Evolutionary conservation across 2,797 vertebrate genomes (phyloP), one percentile per base, ranked within the genome.

Genomic region (Smutsia temminckii): DNA sequence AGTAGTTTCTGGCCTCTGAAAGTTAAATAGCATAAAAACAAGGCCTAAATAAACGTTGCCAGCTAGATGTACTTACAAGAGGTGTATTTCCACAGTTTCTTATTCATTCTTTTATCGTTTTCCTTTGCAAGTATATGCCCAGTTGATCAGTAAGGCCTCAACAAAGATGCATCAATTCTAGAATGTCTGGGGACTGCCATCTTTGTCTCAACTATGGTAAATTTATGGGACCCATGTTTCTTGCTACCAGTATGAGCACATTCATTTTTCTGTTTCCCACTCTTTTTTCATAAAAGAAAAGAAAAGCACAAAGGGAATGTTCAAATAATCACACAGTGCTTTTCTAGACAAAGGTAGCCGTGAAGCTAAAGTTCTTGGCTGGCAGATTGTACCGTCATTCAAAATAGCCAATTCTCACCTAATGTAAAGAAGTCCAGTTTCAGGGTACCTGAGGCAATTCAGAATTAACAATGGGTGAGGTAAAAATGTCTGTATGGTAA

Each of bases 261-360:
- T 90, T 92, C 80, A 74, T 92, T 92, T 93, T 85, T 79, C 84
- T 55, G 46, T 88, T 92, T 80, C 93, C 72, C 34, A 78, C 89
- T 95, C 87, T 81, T 94, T 93, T 97, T 97, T 96, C 94, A 85
- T 90, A 87, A 95, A 96, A 92, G 57, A 92, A 93, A 63, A 90
- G 84, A 59, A 94, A 85, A 53, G 18, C 87, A 85, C 95, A 93
- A 78, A 90, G 75, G 77, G 95, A 93, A 74, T 78, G 27, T 89
- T 80, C 77, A 46, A 49, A 83, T 93, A 68, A 74, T 84, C 49
- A 63, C 12, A 63, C 79, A 79, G 34, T 68, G 71, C 49, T 37
- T 93, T 94, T 85, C 71, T 46, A 90, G 80, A 96, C 97, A 93
- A 93, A 95, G 89, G 92, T 85, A 90, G 55, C 85, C 25, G 4